phyloP scores from a whole-genome alignment of 35 echinoderm and acorn worm species.

The Apostichopus japonicus region DNA sequence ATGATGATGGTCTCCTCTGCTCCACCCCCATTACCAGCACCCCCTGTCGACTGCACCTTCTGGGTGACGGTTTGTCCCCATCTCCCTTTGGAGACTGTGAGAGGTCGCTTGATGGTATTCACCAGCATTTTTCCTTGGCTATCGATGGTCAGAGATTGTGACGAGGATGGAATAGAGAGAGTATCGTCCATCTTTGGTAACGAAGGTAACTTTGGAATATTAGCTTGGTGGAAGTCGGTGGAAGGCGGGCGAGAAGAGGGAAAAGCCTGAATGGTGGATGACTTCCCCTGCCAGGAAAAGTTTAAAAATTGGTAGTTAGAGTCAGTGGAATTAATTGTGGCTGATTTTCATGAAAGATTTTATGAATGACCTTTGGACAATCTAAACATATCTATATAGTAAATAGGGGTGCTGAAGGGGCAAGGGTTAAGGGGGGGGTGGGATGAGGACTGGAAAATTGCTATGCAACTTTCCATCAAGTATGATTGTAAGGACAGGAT shows the following conservation, averaged over 20 bases:
- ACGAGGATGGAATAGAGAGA: background rate
- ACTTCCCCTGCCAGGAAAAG: background rate
- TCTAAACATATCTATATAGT: no score
- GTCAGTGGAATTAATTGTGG: no score
- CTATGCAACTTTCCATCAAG: no score
- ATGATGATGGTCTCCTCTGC: conserved; percentile 20
- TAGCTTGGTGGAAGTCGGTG: background rate
- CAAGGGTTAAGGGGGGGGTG: no score
- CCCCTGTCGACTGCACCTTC: background rate
- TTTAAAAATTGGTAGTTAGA: background rate
- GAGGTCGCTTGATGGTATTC: background rate
- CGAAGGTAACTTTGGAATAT: background rate
- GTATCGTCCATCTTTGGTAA: conserved; percentile 17
- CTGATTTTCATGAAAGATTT: no score
- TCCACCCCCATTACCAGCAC: background rate
- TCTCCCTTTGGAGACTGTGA: background rate
- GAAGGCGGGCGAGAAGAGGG: background rate
- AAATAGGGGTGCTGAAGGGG: no score
- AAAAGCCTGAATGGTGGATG: background rate
- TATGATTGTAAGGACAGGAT: no score
- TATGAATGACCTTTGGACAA: no score
- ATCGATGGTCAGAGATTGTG: background rate
- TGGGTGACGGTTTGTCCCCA: background rate
- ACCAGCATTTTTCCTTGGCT: background rate
- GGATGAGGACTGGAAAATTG: no score